Conservation (phyloP, 2,113 vertebrate genomes). For the Brachyistius frenatus region DNA sequence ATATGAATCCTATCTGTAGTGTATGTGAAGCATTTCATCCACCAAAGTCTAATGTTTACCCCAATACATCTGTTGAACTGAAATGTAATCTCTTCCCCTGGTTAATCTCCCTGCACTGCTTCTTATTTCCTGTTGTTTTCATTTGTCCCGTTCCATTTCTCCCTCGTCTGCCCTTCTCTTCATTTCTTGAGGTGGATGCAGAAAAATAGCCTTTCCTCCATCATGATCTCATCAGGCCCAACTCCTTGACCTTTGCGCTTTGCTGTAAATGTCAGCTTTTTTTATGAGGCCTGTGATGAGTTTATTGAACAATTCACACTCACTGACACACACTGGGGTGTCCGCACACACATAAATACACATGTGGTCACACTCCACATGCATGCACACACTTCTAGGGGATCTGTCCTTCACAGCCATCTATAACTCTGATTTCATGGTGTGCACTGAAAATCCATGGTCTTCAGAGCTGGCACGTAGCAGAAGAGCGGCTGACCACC, state of each 20-base stretch:
- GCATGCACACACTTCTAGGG: constrained; percentile 22
- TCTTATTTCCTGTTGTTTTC: constrained; percentile 34
- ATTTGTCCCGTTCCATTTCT: constrained; percentile 23
- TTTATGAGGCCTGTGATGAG: constrained; percentile 82
- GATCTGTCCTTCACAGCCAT: constrained; percentile 64
- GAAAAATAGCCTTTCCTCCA: constrained; percentile 60
- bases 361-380: constrained; percentile 30
- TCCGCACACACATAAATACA: constrained; percentile 29
- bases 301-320: constrained; percentile 82
- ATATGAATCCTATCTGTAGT: constrained; percentile 2
- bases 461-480: constrained; percentile 39
- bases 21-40: constrained; percentile 1
- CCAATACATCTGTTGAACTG: neutral
- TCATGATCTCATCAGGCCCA: constrained; percentile 80
- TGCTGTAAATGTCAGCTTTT: constrained; percentile 83
- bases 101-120: constrained; percentile 6
- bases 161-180: neutral
- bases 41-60: neutral
- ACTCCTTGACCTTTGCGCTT: constrained; percentile 81
- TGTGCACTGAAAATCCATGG: constrained; percentile 66
- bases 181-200: constrained; percentile 30
- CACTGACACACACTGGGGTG: constrained; percentile 60
- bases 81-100: constrained; percentile 12
- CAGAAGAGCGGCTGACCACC: constrained; percentile 37
- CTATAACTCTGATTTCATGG: constrained; percentile 78